A percentile compares a stretch with the other conserved stretches of the same genome.
phyloP scores from a whole-genome alignment of 64 coral and sea anemone species.

The Dendrophyllia cribrosa region DNA sequence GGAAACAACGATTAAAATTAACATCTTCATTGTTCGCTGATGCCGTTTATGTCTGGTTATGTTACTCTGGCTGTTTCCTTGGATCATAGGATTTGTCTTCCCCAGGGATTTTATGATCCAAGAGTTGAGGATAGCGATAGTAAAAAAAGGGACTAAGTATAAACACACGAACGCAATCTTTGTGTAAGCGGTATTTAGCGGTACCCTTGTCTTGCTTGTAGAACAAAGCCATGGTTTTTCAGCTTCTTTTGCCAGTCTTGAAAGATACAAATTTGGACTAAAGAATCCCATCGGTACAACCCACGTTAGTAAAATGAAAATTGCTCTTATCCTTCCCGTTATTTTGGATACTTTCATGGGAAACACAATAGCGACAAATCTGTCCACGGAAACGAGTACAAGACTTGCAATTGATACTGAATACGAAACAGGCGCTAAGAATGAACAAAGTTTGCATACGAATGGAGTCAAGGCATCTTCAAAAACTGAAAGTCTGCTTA shows the following conservation, averaged over 20 bases:
- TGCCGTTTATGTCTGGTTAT: background rate
- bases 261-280: background rate
- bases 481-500: background rate
- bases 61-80: background rate
- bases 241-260: background rate
- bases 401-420: background rate
- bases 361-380: background rate
- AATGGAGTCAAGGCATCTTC: background rate
- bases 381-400: background rate
- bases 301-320: background rate
- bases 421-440: background rate
- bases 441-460: background rate
- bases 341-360: background rate
- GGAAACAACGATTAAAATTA: background rate
- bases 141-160: background rate
- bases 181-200: background rate
- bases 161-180: background rate
- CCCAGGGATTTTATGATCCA: background rate
- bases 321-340: background rate
- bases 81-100: background rate
- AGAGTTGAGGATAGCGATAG: background rate
- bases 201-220: background rate
- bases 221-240: background rate
- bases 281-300: background rate
- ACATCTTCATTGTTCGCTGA: background rate